Base-by-base conservation (phyloP, 2,797 vertebrate genomes). In the Myotis myotis region DNA sequence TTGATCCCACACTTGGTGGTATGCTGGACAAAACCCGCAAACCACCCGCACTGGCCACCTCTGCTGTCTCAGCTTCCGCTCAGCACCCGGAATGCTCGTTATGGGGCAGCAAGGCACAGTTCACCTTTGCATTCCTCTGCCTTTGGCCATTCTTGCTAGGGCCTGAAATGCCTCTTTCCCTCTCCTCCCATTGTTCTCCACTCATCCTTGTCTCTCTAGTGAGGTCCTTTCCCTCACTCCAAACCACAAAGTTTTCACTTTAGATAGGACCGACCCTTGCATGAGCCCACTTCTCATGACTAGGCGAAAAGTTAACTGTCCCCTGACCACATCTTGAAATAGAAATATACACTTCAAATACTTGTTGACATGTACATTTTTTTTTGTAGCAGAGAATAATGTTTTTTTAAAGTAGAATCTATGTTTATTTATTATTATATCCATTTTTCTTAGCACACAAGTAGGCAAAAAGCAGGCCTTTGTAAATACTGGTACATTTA, bases 401-500 rank as follows among this genome's bases (percentile, higher is more conserved):
- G n/a, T 25, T 5, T 44, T n/a, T 44, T 78, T 41, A 78, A 85
- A 51, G 78, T 33, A 66, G 33, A 22, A 5, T 60, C 30, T 66
- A 17, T 72, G 2, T 36, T 71, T 92, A 89, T 19, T 87, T 11
- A 82, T 57, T 16, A 66, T 66, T 78, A 60, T 38, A 60, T 83
- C 12, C 3, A 66, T 25, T 8, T 4, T 49, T 15, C 47, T 4
- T 51, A 70, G 6, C 25, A 80, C 2, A 66, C 0, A 78, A 22
- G 66, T 15, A 79, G 25, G 12, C 30, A 88, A 76, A 57, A 71
- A 6, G 5, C 8, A 74, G 3, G 0, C 25, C 2, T 79, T 92
- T 96, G 5, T n/a, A 83, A 81, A 81, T 81, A 87, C 76, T 88
- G 88, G 3, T 41, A 85, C 15, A 68, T 85, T 78, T 60, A 76